Evolutionary conservation across 2,888 invertebrate species (phyloP), one percentile per base, ranked within the genome.

Genomic region (Agrilus biguttatus): DNA sequence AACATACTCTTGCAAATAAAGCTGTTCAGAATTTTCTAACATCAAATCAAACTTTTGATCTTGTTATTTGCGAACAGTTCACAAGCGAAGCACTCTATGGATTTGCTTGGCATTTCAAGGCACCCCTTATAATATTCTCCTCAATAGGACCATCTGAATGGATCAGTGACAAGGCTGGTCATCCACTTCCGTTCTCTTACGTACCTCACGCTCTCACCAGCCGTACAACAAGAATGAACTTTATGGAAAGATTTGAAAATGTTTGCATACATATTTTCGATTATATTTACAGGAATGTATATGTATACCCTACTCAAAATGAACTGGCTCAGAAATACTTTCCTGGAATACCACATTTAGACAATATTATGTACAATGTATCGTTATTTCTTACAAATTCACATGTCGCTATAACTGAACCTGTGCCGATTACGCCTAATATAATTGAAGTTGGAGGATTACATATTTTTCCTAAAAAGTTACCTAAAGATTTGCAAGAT

Each of bases 391-490:
- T 58, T 7, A 13, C 55, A 21, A 58, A 58, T 41, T 53, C 55
- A 1, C 74, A 75, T 52, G 69, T 67, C 39, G 71, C 70, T 55
- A 66, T 69, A 45, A 68, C 70, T 41, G 48, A 59, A 5, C 63
- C 72, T 2, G 57, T 61, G 5, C 73, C 75, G 0, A 63, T 68
- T 33, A 62, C 72, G 3, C 74, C 75, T 0, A 71, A 71, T 51
- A 61, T 72, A 41, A 57, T 74, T 2, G 73, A 75, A 51, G 62
- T 75, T 37, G 75, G 73, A 13, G 75, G 75, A 33, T 50, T 68
- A 36, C 75, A 75, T 32, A 38, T 54, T 6, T 37, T 48, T 40
- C 49, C 49, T n/a, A 52, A 54, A 42, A 43, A 50, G 33, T 42
- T 58, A 23, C 53, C 53, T 6, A n/a, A 43, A 69, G 71, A 74